Conservation (phyloP, 2,113 vertebrate genomes). For the Rhynchopsitta pachyrhyncha region DNA sequence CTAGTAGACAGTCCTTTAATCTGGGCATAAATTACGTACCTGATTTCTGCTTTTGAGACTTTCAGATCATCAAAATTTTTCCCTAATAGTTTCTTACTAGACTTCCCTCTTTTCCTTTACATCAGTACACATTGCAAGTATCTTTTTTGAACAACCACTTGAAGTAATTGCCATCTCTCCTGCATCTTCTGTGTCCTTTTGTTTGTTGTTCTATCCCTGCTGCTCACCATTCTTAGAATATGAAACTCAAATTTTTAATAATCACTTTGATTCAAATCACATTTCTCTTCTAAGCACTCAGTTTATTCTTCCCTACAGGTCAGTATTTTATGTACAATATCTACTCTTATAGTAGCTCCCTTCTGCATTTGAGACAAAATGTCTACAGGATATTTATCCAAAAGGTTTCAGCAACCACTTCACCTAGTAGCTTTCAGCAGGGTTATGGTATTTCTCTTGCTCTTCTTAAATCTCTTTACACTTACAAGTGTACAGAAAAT, state of each 20-base stretch:
- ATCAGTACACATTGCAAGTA: background rate
- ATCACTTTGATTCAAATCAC: background rate
- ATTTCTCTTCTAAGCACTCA: background rate
- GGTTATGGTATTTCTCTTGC: background rate
- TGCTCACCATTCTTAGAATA: background rate
- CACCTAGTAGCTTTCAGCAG: background rate
- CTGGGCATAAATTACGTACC: background rate
- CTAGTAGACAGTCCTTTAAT: background rate
- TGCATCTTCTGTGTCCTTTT: background rate
- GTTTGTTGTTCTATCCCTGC: background rate
- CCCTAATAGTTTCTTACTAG: background rate
- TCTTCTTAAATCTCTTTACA: background rate
- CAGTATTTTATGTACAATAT: background rate
- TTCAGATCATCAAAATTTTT: background rate
- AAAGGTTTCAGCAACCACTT: background rate
- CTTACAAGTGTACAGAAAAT: background rate
- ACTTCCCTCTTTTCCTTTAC: background rate
- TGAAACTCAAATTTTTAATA: background rate
- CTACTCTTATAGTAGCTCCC: background rate
- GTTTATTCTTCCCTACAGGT: background rate
- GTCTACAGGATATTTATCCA: background rate
- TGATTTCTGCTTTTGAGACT: background rate
- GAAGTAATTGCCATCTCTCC: background rate
- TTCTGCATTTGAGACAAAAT: background rate
- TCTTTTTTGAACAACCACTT: background rate